Evolutionary conservation across 2,113 vertebrate genomes (phyloP).

Genomic region (Semicossyphus pulcher): DNA sequence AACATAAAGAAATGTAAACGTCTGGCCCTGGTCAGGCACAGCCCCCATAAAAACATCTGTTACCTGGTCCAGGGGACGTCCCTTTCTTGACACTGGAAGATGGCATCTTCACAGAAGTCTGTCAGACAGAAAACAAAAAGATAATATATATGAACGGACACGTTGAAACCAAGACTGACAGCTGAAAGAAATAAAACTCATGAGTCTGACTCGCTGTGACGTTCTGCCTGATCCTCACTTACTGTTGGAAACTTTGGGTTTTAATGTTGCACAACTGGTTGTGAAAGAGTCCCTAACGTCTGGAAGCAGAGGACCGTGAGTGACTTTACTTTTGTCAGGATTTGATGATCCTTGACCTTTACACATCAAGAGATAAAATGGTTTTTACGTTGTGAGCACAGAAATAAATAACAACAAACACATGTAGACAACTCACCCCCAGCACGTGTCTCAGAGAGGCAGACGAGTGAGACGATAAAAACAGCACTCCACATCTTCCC

Average conservation of each 20-base stretch:
- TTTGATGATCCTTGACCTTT: not conserved
- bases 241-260: accelerated
- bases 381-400: not conserved
- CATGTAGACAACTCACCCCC: not conserved
- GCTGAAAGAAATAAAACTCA: too few species aligned
- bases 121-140: not conserved
- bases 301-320: not conserved
- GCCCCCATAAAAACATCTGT: not conserved
- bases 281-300: not conserved
- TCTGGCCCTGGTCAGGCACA: too few species aligned
- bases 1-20: too few species aligned
- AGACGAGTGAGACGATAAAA: not conserved
- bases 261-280: not conserved
- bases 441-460: slow-evolving; percentile 7
- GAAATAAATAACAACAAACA: not conserved
- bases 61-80: slow-evolving; percentile 35
- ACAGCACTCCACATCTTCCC: slow-evolving; percentile 43
- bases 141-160: too few species aligned
- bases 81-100: accelerated
- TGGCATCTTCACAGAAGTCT: not conserved
- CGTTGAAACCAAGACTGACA: not conserved
- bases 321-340: not conserved
- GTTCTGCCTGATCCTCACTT: not conserved
- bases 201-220: too few species aligned
- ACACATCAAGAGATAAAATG: not conserved